Base-by-base conservation (phyloP, 64 coral and sea anemone genomes). In the Montipora capricornis region DNA sequence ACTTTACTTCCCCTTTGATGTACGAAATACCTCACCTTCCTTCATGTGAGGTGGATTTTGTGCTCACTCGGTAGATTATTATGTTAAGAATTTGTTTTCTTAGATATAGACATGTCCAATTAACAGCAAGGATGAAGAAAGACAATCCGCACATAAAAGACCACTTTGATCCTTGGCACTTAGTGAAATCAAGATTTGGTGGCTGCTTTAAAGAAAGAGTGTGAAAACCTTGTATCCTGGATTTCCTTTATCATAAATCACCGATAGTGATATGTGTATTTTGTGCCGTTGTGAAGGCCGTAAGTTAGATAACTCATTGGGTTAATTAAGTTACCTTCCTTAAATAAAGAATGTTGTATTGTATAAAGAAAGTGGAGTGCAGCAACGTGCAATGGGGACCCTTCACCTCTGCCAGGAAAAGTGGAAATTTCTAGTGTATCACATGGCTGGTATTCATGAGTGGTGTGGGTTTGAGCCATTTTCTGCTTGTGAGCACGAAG, bases 391-490 rank as follows among this genome's bases (percentile, higher is more conserved):
- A 57, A 90, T 15, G 81, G 61, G 26, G 79, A 94, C 49, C 19
- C 87, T 66, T 37, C 29, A 37, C 2, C 70, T 85, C 16, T 80
- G 81, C 17, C 52, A 13, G 19, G 80, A 92, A n/a, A 92, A 92
- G 44, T 92, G 80, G 90, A 66, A 77, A 16, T 92, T 73, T 24
- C 14, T 85, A 15, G 75, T 84, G 47, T 82, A 92, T 26, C 81
- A 84, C 12, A 52, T 78, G 52, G 66, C 81, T 10, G 75, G 82
- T 20, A 84, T 74, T 14, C 90, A 92, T 6, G 44, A 47, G 9
- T 92, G 81, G 81, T 70, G 80, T 76, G 90, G 80, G 19, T 75
- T 83, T 58, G 74, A 76, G 80, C 47, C 20, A 47, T 92, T 92
- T 60, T 82, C 71, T 12, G 74, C 37, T 15, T 83, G 81, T 57